These are phyloP conservation scores for Alligator mississippiensis DNA, from an alignment of 2,113 vertebrate genomes.

Conservation along the genomic window DNA sequence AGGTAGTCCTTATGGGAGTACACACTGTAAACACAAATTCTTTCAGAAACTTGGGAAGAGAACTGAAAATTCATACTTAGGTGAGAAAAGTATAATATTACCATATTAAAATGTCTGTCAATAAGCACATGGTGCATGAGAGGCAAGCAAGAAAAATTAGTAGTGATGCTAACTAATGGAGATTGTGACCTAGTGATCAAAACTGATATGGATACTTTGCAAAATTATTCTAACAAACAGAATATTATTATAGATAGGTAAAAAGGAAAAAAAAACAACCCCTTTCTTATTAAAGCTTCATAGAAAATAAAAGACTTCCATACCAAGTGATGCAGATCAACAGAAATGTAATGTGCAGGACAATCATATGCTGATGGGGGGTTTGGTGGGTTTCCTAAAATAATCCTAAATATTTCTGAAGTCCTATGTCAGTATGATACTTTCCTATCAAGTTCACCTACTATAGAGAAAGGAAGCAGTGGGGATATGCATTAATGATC, in stretches of 20 bases:
- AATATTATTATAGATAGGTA: background rate
- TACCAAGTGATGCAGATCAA: background rate
- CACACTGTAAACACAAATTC: background rate
- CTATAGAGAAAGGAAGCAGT: background rate
- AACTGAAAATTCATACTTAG: background rate
- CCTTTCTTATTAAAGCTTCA: background rate
- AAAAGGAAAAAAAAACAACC: background rate
- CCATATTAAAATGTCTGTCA: background rate
- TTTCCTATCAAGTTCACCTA: background rate
- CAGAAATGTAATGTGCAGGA: background rate
- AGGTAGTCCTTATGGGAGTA: background rate
- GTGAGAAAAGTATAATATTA: background rate
- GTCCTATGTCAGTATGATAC: background rate
- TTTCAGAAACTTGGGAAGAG: background rate
- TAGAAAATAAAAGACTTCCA: background rate
- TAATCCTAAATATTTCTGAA: background rate
- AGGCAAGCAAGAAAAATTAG: background rate
- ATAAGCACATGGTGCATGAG: background rate
- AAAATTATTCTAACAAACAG: background rate
- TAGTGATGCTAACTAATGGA: background rate
- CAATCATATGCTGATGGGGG: background rate
- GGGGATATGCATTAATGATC: background rate
- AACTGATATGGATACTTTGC: background rate
- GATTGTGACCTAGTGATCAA: slow-evolving; percentile 8
- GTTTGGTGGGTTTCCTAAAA: background rate